phyloP scores from a whole-genome alignment of 2,797 vertebrate genomes.

The Ataeniobius toweri region DNA sequence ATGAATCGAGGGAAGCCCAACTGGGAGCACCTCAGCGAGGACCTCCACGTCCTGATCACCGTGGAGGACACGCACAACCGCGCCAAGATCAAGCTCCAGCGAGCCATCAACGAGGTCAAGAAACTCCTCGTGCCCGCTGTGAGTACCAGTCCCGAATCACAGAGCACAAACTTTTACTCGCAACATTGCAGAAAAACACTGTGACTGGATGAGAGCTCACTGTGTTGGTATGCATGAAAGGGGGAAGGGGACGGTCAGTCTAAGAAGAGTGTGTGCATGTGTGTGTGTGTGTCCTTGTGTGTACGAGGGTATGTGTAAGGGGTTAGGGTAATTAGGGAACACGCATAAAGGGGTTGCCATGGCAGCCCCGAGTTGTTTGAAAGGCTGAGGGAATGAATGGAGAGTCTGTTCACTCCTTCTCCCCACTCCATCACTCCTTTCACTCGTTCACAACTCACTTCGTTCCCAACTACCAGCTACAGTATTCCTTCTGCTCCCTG shows the following conservation, averaged over 20 bases:
- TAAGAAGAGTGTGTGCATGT: slow-evolving; percentile 62
- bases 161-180: slow-evolving; percentile 3
- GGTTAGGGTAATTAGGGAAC: slow-evolving; percentile 81
- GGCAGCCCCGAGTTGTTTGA: slow-evolving; percentile 78
- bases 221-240: slow-evolving; percentile 76
- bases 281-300: slow-evolving; percentile 56
- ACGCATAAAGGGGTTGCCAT: slow-evolving; percentile 80
- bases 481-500: slow-evolving; percentile 65
- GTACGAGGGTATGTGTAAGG: slow-evolving; percentile 72
- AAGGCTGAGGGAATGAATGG: slow-evolving; percentile 81
- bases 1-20: slow-evolving; percentile 99
- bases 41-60: slow-evolving; percentile 97
- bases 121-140: slow-evolving; percentile 97
- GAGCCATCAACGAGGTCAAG: slow-evolving; percentile 97
- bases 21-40: slow-evolving; percentile 99
- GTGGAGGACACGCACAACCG: slow-evolving; percentile 99
- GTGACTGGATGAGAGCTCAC: slow-evolving; percentile 62
- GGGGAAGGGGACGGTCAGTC: slow-evolving; percentile 68
- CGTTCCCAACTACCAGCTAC: slow-evolving; percentile 78
- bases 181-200: slow-evolving; percentile 32
- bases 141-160: slow-evolving; percentile 74
- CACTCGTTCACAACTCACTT: slow-evolving; percentile 79
- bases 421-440: slow-evolving; percentile 78
- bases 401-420: slow-evolving; percentile 79
- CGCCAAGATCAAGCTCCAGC: slow-evolving; percentile 97